Conservation (phyloP, 2,113 vertebrate species). For the Tragulus kanchil region DNA sequence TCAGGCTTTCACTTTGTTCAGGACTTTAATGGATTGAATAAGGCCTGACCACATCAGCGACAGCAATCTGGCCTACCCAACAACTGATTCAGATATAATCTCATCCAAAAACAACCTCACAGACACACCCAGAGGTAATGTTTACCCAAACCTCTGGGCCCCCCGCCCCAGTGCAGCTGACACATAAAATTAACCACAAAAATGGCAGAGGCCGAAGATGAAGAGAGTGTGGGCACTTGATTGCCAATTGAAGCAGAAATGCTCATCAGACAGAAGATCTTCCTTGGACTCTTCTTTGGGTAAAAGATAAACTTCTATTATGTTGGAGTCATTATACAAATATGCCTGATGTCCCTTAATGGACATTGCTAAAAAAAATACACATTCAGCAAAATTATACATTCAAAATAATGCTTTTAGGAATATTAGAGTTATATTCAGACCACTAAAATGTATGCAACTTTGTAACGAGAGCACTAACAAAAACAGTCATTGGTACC, state of each 20-base stretch:
- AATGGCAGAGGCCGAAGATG: neutral
- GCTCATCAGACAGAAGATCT: constrained; percentile 34
- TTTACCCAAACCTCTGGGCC: neutral
- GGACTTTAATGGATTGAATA: neutral
- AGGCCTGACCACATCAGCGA: neutral
- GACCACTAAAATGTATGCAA: constrained; percentile 65
- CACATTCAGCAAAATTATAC: constrained; percentile 63
- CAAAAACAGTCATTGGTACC: constrained; percentile 69
- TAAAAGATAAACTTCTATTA: constrained; percentile 41
- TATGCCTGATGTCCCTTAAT: constrained; percentile 57
- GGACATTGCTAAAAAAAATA: constrained; percentile 34
- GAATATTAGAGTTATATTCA: constrained; percentile 52
- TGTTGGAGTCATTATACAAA: neutral
- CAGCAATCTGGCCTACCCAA: neutral
- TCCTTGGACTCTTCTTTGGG: neutral
- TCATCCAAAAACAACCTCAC: neutral
- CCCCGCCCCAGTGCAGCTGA: neutral
- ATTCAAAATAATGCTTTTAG: constrained; percentile 63
- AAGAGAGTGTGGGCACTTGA: neutral
- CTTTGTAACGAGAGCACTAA: constrained; percentile 48
- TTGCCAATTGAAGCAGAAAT: neutral
- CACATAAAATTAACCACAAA: neutral
- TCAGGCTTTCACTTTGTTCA: neutral
- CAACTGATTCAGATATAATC: neutral
- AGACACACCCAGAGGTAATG: neutral